Evolutionary conservation across 2,888 invertebrate species (phyloP).

Genomic region (Leptopterna dolabrata): DNA sequence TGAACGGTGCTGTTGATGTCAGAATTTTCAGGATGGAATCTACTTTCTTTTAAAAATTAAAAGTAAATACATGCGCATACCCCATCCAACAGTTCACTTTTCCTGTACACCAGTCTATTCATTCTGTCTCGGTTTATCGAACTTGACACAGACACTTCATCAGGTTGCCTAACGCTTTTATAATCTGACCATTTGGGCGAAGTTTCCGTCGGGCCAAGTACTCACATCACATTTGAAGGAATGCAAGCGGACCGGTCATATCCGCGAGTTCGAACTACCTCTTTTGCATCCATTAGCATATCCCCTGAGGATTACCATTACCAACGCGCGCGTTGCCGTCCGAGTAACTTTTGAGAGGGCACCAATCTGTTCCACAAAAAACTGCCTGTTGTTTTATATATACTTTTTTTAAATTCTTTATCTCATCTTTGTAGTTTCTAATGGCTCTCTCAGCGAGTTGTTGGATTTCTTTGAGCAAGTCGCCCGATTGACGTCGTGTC

Average conservation of each 20-base stretch:
- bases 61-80: too few relatives aligned
- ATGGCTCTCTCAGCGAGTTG: background rate
- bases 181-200: background rate
- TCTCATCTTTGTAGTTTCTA: background rate
- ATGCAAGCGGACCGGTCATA: slow-evolving; percentile 29
- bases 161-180: background rate
- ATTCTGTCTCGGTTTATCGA: too few relatives aligned
- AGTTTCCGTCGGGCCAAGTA: background rate
- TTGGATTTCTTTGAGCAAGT: background rate
- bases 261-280: background rate
- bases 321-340: background rate
- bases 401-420: background rate
- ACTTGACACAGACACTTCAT: too few relatives aligned
- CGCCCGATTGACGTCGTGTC: background rate
- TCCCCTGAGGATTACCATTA: background rate
- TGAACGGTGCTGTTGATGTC: too few relatives aligned
- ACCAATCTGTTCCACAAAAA: background rate
- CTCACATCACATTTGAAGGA: slow-evolving; percentile 27
- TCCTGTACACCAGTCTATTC: too few relatives aligned
- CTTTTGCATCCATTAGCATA: slow-evolving; percentile 29
- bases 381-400: background rate
- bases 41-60: too few relatives aligned
- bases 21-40: too few relatives aligned
- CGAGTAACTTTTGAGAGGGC: background rate
- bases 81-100: too few relatives aligned